A percentile compares a stretch with the other conserved stretches of the same genome.
These are phyloP conservation scores for Drosophila kokeensis DNA, from an alignment of 2,888 invertebrate species.

Conservation along the genomic window DNA sequence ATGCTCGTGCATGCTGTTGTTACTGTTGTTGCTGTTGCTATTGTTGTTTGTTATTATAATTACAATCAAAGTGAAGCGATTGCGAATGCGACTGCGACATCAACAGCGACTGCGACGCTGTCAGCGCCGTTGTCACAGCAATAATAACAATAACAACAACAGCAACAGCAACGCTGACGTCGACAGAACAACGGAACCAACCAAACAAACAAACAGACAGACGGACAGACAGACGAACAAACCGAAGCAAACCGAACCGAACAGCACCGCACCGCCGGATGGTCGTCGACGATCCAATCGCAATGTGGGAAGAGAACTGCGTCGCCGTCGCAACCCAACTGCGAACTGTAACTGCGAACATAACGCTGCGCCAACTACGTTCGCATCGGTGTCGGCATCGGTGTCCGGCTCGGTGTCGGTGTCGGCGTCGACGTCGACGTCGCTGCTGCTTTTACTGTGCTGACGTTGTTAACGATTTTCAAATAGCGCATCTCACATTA, in stretches of 20 bases:
- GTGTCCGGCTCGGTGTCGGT: neutral
- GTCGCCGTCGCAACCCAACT: slow-evolving; percentile 55
- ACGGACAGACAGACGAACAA: neutral
- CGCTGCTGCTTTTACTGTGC: slow-evolving; percentile 17
- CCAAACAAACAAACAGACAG: slow-evolving; percentile 4
- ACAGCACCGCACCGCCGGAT: slow-evolving; percentile 5
- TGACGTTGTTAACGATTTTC: slow-evolving; percentile 74
- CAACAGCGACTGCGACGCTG: slow-evolving; percentile 14
- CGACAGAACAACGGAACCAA: slow-evolving; percentile 32
- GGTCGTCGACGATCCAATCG: slow-evolving; percentile 29
- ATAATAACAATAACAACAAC: neutral
- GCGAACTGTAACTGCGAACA: slow-evolving; percentile 50
- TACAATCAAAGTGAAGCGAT: slow-evolving; percentile 57
- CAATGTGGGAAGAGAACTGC: slow-evolving; percentile 37
- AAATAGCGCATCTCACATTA: slow-evolving; percentile 45
- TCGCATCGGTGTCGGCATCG: neutral
- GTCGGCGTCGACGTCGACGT: slow-evolving; percentile 1
- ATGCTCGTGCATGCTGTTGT: slow-evolving; percentile 20
- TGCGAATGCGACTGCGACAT: slow-evolving; percentile 30
- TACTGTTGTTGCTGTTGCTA: slow-evolving; percentile 13
- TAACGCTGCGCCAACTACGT: slow-evolving; percentile 26
- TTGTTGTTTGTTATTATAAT: slow-evolving; percentile 47
- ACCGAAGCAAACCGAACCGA: slow-evolving; percentile 5
- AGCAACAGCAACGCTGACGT: slow-evolving; percentile 23
- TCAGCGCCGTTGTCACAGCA: slow-evolving; percentile 3